Evolutionary conservation across 2,113 vertebrate genomes (phyloP).

Genomic region (Nothocercus nigrocapillus): DNA sequence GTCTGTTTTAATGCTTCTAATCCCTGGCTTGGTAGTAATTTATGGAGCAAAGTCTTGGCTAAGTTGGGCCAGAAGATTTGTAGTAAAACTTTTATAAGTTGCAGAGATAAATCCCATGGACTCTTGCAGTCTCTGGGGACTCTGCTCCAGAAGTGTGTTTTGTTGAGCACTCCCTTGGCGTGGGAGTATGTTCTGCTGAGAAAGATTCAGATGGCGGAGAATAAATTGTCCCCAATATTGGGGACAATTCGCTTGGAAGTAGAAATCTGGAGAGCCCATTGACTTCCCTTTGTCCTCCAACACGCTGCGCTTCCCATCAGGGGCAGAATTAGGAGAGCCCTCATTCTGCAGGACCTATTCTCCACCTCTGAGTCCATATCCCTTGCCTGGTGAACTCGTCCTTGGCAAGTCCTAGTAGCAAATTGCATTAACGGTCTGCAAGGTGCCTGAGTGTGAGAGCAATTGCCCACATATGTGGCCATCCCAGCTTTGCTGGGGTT

Average conservation of each 20-base stretch:
- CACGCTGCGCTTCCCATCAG: not conserved
- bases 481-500: not conserved
- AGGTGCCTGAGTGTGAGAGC: not conserved
- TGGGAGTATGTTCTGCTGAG: not conserved
- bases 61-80: constrained; percentile 39
- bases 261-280: not conserved
- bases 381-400: not conserved
- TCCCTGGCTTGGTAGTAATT: constrained; percentile 69
- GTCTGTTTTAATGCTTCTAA: constrained; percentile 73
- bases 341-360: not conserved
- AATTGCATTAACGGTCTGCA: accelerated
- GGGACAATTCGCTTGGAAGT: not conserved
- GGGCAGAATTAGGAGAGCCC: not conserved
- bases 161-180: not conserved
- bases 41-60: constrained; percentile 61
- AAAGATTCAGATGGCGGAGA: constrained; percentile 16
- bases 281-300: not conserved
- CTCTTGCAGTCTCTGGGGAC: not conserved
- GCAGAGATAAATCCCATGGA: constrained; percentile 64
- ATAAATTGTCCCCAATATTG: not conserved
- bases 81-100: constrained; percentile 68
- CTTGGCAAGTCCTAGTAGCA: not conserved
- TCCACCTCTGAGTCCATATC: accelerated
- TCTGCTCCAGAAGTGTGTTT: constrained; percentile 26
- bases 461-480: not conserved